Conservation (phyloP, 2,797 vertebrate genomes). For the Clarias pachynema region DNA sequence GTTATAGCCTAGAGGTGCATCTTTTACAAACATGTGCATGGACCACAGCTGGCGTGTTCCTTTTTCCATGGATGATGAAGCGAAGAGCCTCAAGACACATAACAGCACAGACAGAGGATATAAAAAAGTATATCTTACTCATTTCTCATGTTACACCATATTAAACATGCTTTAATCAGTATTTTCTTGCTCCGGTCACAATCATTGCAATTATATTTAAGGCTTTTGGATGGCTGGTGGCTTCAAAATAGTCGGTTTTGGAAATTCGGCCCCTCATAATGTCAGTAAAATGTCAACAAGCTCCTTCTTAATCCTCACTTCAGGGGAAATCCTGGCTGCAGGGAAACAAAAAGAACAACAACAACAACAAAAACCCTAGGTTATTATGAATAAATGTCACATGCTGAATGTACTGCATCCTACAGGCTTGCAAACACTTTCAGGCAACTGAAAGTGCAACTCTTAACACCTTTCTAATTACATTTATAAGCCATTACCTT, state of each 20-base stretch:
- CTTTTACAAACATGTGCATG: neutral
- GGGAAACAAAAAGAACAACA: neutral
- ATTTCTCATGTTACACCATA: neutral
- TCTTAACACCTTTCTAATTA: neutral
- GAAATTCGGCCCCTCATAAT: neutral
- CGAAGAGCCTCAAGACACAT: neutral
- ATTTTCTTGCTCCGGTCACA: constrained; percentile 6
- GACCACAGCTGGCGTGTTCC: constrained; percentile 18
- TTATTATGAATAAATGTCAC: neutral
- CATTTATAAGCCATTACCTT: neutral
- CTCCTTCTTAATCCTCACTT: neutral
- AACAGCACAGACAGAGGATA: neutral
- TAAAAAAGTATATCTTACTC: neutral
- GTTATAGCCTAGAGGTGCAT: constrained; percentile 5
- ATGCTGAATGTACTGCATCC: neutral
- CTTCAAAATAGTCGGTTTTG: neutral
- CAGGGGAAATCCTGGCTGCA: neutral
- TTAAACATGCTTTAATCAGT: constrained; percentile 24
- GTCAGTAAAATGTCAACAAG: neutral
- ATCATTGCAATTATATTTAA: constrained; percentile 26
- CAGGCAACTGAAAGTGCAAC: neutral
- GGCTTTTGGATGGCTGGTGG: constrained; percentile 28
- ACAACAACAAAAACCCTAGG: neutral
- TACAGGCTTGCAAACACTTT: neutral
- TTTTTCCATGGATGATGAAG: constrained; percentile 10